A percentile compares a stretch with the other conserved stretches of the same genome.
phyloP scores from a whole-genome alignment of 2,888 invertebrate species.

The Axea sp. region DNA sequence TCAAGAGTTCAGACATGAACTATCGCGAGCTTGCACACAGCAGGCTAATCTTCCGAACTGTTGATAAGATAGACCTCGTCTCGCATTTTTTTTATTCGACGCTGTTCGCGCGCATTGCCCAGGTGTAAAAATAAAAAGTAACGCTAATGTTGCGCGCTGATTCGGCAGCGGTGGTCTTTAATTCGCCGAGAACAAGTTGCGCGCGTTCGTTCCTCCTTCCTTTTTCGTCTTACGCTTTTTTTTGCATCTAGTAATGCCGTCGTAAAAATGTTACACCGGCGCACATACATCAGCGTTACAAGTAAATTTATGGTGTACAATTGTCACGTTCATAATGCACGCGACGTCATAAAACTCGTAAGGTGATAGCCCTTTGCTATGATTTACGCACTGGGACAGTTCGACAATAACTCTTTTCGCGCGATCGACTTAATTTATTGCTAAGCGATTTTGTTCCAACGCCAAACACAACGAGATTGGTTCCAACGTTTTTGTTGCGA shows the following conservation, averaged over 20 bases:
- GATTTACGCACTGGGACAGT: constrained; percentile 60
- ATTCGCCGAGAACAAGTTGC: no score
- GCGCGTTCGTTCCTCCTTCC: no score
- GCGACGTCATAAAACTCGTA: constrained; percentile 58
- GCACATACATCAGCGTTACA: constrained; percentile 56
- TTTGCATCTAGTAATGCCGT: constrained; percentile 30
- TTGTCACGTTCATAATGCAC: constrained; percentile 60
- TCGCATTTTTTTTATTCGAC: constrained; percentile 18
- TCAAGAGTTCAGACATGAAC: constrained; percentile 48
- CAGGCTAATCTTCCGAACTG: constrained; percentile 68
- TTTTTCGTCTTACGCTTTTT: constrained; percentile 1
- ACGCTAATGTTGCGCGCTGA: no score
- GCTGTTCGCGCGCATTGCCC: no score
- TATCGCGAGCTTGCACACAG: constrained; percentile 18
- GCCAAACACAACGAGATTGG: constrained; percentile 16
- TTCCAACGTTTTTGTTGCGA: constrained; percentile 4
- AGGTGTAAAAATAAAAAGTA: no score
- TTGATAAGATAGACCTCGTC: constrained; percentile 65
- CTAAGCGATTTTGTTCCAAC: constrained; percentile 16
- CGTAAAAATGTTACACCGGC: constrained; percentile 43
- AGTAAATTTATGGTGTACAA: constrained; percentile 60
- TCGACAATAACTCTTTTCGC: constrained; percentile 49
- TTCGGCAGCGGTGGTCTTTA: no score
- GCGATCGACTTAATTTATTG: constrained; percentile 52
- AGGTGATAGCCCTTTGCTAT: constrained; percentile 58